A percentile compares a stretch with the other conserved stretches of the same genome.
Conservation (phyloP, 2,113 vertebrate species). For the human (Homo sapiens) region GRCh38 chr5:97581501-97582000, state of each 20-base stretch:
- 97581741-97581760: neutral
- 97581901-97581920: neutral
- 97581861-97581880: neutral
- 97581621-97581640: neutral
- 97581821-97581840: neutral
- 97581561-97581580: neutral
- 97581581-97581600: neutral
- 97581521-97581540: neutral
- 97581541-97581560: neutral
- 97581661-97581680: neutral
- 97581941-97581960: neutral
- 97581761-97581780: neutral
- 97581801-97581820: neutral
- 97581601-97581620: neutral
- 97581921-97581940: neutral
- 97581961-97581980: neutral
- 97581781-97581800: neutral
- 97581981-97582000: neutral
- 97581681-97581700: neutral
- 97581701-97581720: neutral
- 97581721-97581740: neutral
- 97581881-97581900: neutral
- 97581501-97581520: neutral
- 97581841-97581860: neutral
- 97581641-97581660: neutral